Evolutionary conservation across 2,888 invertebrate species (phyloP), one percentile per base, ranked within the genome.

Genomic region (Apamea monoglypha): DNA sequence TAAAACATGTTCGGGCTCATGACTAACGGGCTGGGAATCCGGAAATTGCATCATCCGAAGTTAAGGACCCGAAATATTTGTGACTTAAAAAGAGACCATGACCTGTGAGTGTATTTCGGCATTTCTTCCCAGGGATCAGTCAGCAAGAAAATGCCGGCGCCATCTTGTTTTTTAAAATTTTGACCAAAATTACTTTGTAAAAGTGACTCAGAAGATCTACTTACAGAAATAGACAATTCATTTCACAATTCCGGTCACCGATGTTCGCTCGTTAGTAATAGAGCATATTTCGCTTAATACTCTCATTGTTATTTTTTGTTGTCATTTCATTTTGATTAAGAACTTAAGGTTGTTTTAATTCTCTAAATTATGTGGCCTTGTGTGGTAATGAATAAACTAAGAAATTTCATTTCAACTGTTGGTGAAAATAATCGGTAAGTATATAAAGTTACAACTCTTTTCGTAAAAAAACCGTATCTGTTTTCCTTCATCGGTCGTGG

Each of bases 11-110:
- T 72, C 44, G 64, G 40, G 16, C 70, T 76, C 53, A 78, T 78
- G 79, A 82, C 40, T 78, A 80, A 80, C 63, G 73, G 78, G n/a
- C 59, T 63, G 64, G 36, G 72, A 75, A 80, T 79, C 61, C 81
- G 87, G 87, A 81, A 63, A 84, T 81, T 84, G 53, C 69, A 77
- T 78, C 85, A 73, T 74, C 32, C 21, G 64, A 78, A 67, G 21
- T 63, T 47, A 29, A 18, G 40, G 63, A 29, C 29, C 70, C 29
- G 53, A 74, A 64, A 66, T 70, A 59, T 64, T 76, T 67, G n/a
- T 63, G 16, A 16, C 29, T n/a, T 40, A 5, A 67, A 40, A n/a
- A 25, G 25, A 21, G 36, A 1, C 36, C 16, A n/a, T n/a, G 16
- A n/a, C 8, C 8, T 40, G 8, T 40, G 40, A n/a, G 18, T 67